Evolutionary conservation across 2,113 vertebrate genomes (phyloP), one percentile per base, ranked within the genome.

Genomic region (Trogon surrucura): DNA sequence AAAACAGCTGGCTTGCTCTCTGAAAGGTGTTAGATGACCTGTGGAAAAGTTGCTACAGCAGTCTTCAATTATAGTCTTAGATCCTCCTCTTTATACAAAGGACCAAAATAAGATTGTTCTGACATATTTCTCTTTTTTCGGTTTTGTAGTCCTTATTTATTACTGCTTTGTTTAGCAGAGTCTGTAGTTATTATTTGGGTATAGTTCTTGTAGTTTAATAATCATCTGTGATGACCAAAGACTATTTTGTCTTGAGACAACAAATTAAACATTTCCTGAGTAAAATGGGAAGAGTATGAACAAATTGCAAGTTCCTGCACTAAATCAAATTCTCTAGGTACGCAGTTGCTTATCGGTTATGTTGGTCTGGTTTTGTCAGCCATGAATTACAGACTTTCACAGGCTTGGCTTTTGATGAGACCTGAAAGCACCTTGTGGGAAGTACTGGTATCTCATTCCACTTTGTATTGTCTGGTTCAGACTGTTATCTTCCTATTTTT

Each of bases 61-160:
- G 0, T 75, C 56, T 94, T 89, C 65, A 80, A 17, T 94, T 80
- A 51, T 27, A 65, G 32, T 60, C 54, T 61, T 80, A 25, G 58
- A 82, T 93, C 82, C 95, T 96, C 73, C 85, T 96, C 91, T 89
- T 75, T 29, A 45, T 30, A 50, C 66, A 85, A 82, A 95, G 67
- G 58, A 83, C 16, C 74, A 88, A 80, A 91, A 75, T 66, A 88
- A 94, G 71, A 81, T 71, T 78, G 56, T 94, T 91, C 82, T 91
- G 88, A 71, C 90, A 85, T 36, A 36, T 36, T 36, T 36, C 36
- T 80, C 53, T 41, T 91, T 86, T 88, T 88, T 64, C 79, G 57
- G 23, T 93, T 94, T 91, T 69, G 38, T 70, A 85, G 41, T 50
- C 11, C 67, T 44, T 67, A 25, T 13, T 71, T 89, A 30, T 91